Conservation (phyloP, 1,140 invertebrate genomes). For the Drosophila miranda region DNA sequence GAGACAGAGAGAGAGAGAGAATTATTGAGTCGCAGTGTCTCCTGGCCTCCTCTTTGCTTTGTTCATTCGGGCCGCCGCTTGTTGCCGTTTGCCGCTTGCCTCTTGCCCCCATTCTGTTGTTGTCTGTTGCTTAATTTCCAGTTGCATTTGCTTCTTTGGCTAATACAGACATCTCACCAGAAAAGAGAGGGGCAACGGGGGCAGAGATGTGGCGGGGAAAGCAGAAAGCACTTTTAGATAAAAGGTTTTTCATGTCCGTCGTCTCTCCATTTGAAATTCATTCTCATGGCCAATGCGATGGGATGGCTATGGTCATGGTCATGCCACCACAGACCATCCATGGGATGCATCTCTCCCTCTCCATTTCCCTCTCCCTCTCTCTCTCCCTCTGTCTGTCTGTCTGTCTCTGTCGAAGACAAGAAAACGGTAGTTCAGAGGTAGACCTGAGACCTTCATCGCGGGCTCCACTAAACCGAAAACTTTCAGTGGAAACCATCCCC, state of each 20-base stretch:
- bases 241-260: constrained; percentile 75
- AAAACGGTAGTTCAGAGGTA: constrained; percentile 30
- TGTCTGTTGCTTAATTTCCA: constrained; percentile 67
- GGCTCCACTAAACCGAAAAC: constrained; percentile 46
- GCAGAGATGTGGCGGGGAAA: not conserved
- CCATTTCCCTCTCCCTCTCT: not conserved
- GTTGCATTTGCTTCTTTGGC: constrained; percentile 61
- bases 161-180: constrained; percentile 73
- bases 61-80: not conserved
- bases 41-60: constrained; percentile 20
- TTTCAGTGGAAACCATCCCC: constrained; percentile 57
- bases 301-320: constrained; percentile 51
- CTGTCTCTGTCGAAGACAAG: constrained; percentile 6
- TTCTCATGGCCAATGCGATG: constrained; percentile 44
- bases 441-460: constrained; percentile 2
- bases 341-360: constrained; percentile 23
- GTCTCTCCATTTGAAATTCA: constrained; percentile 72
- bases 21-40: constrained; percentile 25
- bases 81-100: too few relatives aligned
- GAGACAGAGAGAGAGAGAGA: not conserved
- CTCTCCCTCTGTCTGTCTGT: too few relatives aligned
- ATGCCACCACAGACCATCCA: constrained; percentile 33
- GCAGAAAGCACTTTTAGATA: constrained; percentile 68
- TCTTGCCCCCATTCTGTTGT: constrained; percentile 10
- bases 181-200: not conserved